A percentile compares a stretch with the other conserved stretches of the same genome.
These are phyloP conservation scores for Dicaeum eximium DNA, from an alignment of 2,113 vertebrate genomes.

Conservation along the genomic window DNA sequence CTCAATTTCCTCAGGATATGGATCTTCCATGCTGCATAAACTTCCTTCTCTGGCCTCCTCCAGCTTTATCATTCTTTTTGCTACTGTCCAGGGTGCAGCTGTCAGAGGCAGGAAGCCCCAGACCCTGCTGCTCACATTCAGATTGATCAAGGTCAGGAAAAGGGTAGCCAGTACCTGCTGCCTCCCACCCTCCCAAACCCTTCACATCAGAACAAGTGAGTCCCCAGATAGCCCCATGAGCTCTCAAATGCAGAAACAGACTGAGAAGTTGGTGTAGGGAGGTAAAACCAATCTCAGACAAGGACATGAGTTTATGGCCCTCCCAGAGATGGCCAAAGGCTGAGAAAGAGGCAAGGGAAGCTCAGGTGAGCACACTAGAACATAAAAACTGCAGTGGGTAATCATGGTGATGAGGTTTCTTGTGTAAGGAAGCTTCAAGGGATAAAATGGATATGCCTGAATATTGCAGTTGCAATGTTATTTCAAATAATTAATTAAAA, in stretches of 20 bases:
- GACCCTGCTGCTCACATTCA: not conserved
- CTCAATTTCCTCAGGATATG: conserved; percentile 51
- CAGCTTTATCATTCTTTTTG: conserved; percentile 32
- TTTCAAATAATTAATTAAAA: not conserved
- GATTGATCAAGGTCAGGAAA: conserved; percentile 19
- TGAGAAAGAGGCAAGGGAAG: not conserved
- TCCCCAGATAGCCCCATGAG: not conserved
- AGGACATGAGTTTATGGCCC: not conserved
- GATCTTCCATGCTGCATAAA: conserved; percentile 35
- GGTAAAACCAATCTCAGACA: not conserved
- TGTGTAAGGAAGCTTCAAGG: not conserved
- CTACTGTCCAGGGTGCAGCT: conserved; percentile 44
- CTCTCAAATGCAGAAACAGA: not conserved
- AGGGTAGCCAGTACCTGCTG: not conserved
- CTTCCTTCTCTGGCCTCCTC: conserved; percentile 45
- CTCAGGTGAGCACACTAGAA: not conserved
- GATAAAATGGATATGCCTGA: not conserved
- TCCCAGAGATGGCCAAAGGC: not conserved
- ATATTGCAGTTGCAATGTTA: not conserved
- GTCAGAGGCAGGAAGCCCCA: conserved; percentile 30
- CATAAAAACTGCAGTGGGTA: not conserved
- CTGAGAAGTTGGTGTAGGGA: not conserved
- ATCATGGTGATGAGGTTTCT: not conserved
- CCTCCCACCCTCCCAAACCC: not conserved
- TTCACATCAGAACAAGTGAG: not conserved